These are phyloP conservation scores for Bradypus variegatus DNA, from an alignment of 2,797 vertebrate species.

Conservation along the genomic window DNA sequence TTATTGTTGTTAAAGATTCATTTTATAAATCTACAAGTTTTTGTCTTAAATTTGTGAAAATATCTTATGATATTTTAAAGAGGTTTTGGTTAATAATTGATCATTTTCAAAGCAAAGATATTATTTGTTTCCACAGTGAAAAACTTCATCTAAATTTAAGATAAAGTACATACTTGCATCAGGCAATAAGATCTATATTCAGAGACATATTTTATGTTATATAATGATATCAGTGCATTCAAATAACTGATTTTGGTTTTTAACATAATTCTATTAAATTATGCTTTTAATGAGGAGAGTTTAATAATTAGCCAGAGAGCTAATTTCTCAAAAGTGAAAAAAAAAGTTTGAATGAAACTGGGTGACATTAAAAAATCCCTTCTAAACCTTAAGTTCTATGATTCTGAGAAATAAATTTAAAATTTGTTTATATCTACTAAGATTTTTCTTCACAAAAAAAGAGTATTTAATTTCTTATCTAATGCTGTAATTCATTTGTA, in stretches of 20 bases:
- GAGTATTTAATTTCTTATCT: conserved; percentile 55
- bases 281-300: conserved; percentile 42
- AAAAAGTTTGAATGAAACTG: conserved; percentile 42
- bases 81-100: conserved; percentile 68
- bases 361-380: conserved; percentile 7
- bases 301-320: conserved; percentile 10
- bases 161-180: conserved; percentile 2
- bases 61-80: conserved; percentile 52
- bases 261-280: conserved; percentile 32
- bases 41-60: conserved; percentile 54
- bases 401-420: conserved; percentile 46
- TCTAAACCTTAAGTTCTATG: conserved; percentile 42
- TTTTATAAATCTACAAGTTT: background rate
- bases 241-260: background rate
- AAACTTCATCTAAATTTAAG: conserved; percentile 55
- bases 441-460: conserved; percentile 70
- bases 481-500: conserved; percentile 54
- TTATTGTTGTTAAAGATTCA: background rate
- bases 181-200: conserved; percentile 15
- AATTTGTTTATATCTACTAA: conserved; percentile 58
- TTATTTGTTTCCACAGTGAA: conserved; percentile 51
- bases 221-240: background rate
- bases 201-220: background rate
- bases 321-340: conserved; percentile 36
- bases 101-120: conserved; percentile 56